phyloP scores from a whole-genome alignment of 2,113 vertebrate species.

The Centropus unirufus region DNA sequence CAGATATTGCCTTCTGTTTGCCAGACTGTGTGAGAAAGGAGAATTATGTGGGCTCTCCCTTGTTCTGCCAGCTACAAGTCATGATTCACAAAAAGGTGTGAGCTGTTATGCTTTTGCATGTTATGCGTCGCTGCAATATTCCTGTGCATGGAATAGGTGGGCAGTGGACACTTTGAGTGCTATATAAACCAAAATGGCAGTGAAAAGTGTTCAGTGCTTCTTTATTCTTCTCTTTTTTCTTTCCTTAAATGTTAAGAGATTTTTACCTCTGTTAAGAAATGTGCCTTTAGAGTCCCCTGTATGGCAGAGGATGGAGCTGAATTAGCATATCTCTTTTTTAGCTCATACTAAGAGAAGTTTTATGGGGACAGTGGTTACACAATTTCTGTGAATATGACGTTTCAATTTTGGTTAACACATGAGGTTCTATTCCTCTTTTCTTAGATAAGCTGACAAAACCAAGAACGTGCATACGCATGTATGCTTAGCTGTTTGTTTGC shows the following conservation, averaged over 20 bases:
- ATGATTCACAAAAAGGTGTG: neutral
- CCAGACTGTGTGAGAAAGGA: neutral
- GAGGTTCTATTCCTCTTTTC: neutral
- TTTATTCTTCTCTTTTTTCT: neutral
- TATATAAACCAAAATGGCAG: neutral
- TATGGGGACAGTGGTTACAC: neutral
- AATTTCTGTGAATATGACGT: neutral
- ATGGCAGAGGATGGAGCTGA: neutral
- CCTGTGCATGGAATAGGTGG: neutral
- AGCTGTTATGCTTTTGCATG: neutral
- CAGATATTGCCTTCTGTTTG: neutral
- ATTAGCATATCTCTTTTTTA: neutral
- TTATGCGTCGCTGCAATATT: neutral
- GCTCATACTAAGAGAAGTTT: neutral
- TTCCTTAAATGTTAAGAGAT: neutral
- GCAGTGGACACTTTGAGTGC: neutral
- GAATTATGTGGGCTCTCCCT: neutral
- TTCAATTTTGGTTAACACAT: neutral
- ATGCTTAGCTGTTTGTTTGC: neutral
- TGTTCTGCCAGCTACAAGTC: neutral
- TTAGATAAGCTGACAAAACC: neutral
- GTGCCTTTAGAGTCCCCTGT: neutral
- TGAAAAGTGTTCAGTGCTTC: neutral
- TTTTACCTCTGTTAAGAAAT: neutral
- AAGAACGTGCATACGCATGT: fast-evolving